phyloP scores from a whole-genome alignment of 2,113 vertebrate genomes.

The Catharus fuscescens region DNA sequence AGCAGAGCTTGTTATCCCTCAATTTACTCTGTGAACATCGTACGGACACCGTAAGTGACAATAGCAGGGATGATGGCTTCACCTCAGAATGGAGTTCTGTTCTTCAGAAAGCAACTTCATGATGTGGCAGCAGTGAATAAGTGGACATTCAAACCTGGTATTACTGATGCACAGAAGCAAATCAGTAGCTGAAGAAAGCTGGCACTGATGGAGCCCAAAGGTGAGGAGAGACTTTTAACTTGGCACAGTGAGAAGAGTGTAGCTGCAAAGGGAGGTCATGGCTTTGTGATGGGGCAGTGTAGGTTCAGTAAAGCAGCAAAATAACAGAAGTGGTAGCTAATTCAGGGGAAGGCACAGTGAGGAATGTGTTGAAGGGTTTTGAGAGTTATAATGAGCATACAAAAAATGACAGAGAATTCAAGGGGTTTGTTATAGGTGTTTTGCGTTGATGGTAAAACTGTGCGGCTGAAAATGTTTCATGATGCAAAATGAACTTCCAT shows the following conservation, averaged over 20 bases:
- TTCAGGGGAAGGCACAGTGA: neutral
- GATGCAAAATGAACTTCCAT: neutral
- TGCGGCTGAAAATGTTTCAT: neutral
- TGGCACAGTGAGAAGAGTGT: neutral
- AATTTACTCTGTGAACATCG: rapidly evolving
- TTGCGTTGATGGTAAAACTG: neutral
- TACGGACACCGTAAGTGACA: neutral
- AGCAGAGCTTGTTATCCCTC: neutral
- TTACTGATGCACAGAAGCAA: neutral
- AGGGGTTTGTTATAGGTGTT: neutral
- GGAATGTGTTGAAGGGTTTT: neutral
- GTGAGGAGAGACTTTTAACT: neutral
- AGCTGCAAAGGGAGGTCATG: neutral
- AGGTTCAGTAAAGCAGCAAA: neutral
- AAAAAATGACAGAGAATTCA: neutral
- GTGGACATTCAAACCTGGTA: neutral
- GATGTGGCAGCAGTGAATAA: neutral
- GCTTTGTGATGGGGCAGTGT: neutral
- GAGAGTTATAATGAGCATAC: neutral
- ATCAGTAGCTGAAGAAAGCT: neutral
- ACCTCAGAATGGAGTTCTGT: neutral
- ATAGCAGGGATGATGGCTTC: neutral
- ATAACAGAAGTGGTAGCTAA: neutral
- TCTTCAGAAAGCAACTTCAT: neutral
- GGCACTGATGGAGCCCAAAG: neutral